These are phyloP conservation scores for Plutomurus gul DNA, from an alignment of 1,140 invertebrate genomes.

Conservation along the genomic window DNA sequence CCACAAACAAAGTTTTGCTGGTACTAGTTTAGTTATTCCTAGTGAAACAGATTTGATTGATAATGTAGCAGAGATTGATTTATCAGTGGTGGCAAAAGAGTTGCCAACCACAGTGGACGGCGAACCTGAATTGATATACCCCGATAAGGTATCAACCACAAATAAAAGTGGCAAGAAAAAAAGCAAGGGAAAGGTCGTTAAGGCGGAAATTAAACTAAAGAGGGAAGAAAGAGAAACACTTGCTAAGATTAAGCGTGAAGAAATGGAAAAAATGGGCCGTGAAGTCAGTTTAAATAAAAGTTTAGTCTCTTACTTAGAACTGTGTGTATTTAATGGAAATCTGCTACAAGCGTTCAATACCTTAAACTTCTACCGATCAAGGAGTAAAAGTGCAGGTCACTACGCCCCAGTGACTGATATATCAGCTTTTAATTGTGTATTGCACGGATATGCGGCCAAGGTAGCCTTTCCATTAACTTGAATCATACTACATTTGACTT, in stretches of 20 bases:
- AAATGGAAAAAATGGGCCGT: slow-evolving; percentile 58
- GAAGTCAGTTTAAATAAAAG: slow-evolving; percentile 55
- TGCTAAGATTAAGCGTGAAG: slow-evolving; percentile 55
- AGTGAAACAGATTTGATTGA: slow-evolving; percentile 58
- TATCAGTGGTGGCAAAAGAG: slow-evolving; percentile 32
- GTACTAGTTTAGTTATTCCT: slow-evolving; percentile 60
- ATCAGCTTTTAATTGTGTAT: slow-evolving; percentile 67
- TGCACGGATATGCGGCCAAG: slow-evolving; percentile 68
- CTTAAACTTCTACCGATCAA: slow-evolving; percentile 64
- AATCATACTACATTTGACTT: not conserved
- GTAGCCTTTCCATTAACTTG: no score
- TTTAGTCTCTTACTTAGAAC: slow-evolving; percentile 63
- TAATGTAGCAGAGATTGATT: slow-evolving; percentile 54
- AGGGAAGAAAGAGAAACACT: slow-evolving; percentile 54
- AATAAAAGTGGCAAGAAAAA: slow-evolving; percentile 3
- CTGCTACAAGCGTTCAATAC: slow-evolving; percentile 57
- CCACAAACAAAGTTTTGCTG: slow-evolving; percentile 61
- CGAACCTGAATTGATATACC: not conserved
- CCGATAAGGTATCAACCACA: not conserved
- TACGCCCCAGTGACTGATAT: slow-evolving; percentile 60
- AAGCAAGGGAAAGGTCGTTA: not conserved
- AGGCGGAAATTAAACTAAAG: slow-evolving; percentile 54
- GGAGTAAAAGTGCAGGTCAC: slow-evolving; percentile 55
- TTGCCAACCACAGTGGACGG: not conserved
- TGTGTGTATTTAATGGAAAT: slow-evolving; percentile 59